Percentiles rank a stretch among this genome's conserved stretches.
Evolutionary conservation across 1,140 invertebrate genomes (phyloP).

Genomic region (Neodiprion fabricii): DNA sequence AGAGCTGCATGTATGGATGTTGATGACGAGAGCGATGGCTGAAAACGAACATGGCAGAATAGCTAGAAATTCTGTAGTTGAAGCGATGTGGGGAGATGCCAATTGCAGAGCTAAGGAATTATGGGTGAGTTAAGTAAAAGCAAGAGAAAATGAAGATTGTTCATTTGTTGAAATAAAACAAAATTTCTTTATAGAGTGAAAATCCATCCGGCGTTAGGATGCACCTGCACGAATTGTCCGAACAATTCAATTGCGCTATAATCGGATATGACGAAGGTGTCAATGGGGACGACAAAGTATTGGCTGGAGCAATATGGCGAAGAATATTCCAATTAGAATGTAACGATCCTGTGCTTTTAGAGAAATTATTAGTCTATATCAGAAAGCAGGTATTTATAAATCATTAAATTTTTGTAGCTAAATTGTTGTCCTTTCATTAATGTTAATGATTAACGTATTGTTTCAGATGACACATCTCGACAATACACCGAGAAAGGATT

Average conservation of each 20-base stretch:
- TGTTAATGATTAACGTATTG: slow-evolving; percentile 22
- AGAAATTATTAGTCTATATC: slow-evolving; percentile 73
- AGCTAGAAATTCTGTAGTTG: slow-evolving; percentile 76
- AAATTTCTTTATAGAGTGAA: slow-evolving; percentile 56
- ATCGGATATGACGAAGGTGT: slow-evolving; percentile 89
- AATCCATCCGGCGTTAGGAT: slow-evolving; percentile 64
- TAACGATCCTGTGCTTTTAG: slow-evolving; percentile 68
- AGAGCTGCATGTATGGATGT: slow-evolving; percentile 86
- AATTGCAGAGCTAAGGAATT: slow-evolving; percentile 73
- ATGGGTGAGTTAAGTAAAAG: slow-evolving; percentile 63
- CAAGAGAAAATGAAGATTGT: background rate
- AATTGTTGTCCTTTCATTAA: slow-evolving; percentile 42
- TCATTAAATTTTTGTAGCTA: slow-evolving; percentile 49
- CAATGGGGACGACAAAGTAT: slow-evolving; percentile 70
- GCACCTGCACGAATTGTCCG: slow-evolving; percentile 68
- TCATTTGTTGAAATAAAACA: slow-evolving; percentile 26
- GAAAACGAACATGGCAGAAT: slow-evolving; percentile 73
- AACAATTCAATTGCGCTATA: slow-evolving; percentile 84
- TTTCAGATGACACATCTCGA: slow-evolving; percentile 53
- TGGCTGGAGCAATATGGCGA: slow-evolving; percentile 86
- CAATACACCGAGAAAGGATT: slow-evolving; percentile 48
- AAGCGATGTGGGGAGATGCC: slow-evolving; percentile 85
- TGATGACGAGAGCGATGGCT: slow-evolving; percentile 77
- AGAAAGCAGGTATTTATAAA: slow-evolving; percentile 69
- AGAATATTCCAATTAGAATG: slow-evolving; percentile 73